phyloP scores from a whole-genome alignment of 1,140 invertebrate genomes.

The Sycophila sp. region DNA sequence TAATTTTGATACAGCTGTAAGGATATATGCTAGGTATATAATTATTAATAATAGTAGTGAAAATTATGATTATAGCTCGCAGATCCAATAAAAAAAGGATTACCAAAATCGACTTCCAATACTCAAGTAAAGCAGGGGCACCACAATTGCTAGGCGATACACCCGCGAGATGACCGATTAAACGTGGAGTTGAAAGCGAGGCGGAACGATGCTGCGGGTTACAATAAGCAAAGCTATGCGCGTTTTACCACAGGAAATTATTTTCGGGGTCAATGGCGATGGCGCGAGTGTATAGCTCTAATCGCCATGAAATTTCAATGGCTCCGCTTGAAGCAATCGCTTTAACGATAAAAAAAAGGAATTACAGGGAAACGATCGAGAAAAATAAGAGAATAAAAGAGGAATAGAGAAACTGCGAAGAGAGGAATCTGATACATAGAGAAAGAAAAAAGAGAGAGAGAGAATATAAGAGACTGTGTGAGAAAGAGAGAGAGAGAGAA shows the following conservation, averaged over 20 bases:
- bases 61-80: no score
- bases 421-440: no score
- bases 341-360: background rate
- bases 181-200: no score
- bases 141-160: no score
- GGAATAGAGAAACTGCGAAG: background rate
- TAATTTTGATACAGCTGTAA: no score
- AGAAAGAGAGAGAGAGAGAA: background rate
- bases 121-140: no score
- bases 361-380: background rate
- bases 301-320: conserved; percentile 10
- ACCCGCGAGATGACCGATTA: no score
- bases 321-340: conserved; percentile 1
- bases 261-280: conserved; percentile 11
- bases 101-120: no score
- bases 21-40: no score
- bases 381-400: background rate
- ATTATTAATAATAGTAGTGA: no score
- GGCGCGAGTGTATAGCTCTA: background rate
- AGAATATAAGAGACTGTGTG: background rate
- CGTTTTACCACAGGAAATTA: background rate
- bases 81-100: no score
- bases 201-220: background rate
- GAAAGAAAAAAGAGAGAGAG: background rate
- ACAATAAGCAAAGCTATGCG: background rate